Base-by-base conservation (phyloP, 1,140 invertebrate species). In the Diorhabda carinulata region DNA sequence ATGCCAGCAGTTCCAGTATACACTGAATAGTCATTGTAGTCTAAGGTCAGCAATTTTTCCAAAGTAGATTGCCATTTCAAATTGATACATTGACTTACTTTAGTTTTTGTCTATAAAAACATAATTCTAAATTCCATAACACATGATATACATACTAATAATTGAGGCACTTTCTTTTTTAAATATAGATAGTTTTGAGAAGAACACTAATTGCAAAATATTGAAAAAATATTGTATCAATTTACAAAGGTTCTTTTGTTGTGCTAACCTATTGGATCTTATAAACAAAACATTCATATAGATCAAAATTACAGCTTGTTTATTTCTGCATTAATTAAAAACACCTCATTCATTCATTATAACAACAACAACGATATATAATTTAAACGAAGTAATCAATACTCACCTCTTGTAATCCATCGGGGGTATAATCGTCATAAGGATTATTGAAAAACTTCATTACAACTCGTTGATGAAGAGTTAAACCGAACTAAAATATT, bases 1-100 rank as follows among this genome's bases (percentile, higher is more conserved):
- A 84, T 69, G 43, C 84, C 85, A 57, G 80, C 73, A 67, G 84
- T 86, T 41, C 85, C 85, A 57, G 85, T 86, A 69, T 86, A 86
- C 5, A 86, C 82, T 56, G 82, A 82, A 70, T 80, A 80, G 79
- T 86, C 84, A 76, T 77, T 71, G n/a, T 71, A 70, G 41, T 76
- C 74, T 56, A 77, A 72, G 67, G 75, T 43, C 57, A 72, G 57
- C 40, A 80, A 68, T 69, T 78, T 75, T 60, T 71, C 62, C 41
- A 72, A 52, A n/a, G 71, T 73, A 56, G 64, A 69, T 47, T 75
- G 60, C 79, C 79, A 81, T 72, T 78, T 81, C 42, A 70, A 61
- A 43, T 74, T 66, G 10, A 80, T 59, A 10, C 64, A 70, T 45
- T 58, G 63, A 5, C 67, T 47, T 52, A 80, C 71, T 66, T 73